A percentile compares a stretch with the other conserved stretches of the same genome.
These are phyloP conservation scores for Seira sanloemensis DNA, from an alignment of 2,888 invertebrate species.

Conservation along the genomic window DNA sequence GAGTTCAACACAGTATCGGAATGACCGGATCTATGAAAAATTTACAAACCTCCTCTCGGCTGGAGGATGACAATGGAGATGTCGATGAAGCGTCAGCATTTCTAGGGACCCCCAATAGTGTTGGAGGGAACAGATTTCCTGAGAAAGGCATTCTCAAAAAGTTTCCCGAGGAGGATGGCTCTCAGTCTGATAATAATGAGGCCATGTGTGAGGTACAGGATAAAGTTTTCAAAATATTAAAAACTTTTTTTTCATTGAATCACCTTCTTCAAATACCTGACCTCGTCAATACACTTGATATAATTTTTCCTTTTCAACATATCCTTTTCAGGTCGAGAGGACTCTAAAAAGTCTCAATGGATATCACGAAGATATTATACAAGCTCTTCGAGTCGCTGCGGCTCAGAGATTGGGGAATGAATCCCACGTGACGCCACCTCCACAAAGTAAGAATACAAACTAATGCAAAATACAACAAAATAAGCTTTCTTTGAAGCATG, in stretches of 20 bases:
- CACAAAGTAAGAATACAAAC: no score
- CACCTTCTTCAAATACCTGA: neutral
- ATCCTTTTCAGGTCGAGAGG: no score
- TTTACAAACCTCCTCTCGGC: slow-evolving; percentile 62
- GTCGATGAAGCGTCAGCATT: slow-evolving; percentile 88
- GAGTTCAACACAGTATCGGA: slow-evolving; percentile 73
- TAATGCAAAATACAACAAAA: neutral
- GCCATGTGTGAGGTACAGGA: slow-evolving; percentile 75
- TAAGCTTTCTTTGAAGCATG: no score
- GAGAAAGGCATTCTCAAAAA: slow-evolving; percentile 96
- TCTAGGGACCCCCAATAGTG: slow-evolving; percentile 79
- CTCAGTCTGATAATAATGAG: slow-evolving; percentile 74
- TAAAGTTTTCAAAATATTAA: neutral
- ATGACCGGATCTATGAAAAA: slow-evolving; percentile 73
- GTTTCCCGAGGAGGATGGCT: slow-evolving; percentile 74
- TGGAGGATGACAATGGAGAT: slow-evolving; percentile 77
- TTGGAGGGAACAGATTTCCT: slow-evolving; percentile 77
- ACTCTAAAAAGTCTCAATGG: slow-evolving; percentile 93
- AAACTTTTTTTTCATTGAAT: neutral
- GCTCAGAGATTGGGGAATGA: slow-evolving; percentile 74
- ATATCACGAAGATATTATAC: slow-evolving; percentile 93
- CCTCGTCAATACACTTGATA: neutral
- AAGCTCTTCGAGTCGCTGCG: slow-evolving; percentile 91
- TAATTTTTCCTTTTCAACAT: neutral
- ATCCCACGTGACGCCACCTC: slow-evolving; percentile 80